Evolutionary conservation across 2,888 invertebrate species (phyloP).

Genomic region (Lasioglossum oenotherae): DNA sequence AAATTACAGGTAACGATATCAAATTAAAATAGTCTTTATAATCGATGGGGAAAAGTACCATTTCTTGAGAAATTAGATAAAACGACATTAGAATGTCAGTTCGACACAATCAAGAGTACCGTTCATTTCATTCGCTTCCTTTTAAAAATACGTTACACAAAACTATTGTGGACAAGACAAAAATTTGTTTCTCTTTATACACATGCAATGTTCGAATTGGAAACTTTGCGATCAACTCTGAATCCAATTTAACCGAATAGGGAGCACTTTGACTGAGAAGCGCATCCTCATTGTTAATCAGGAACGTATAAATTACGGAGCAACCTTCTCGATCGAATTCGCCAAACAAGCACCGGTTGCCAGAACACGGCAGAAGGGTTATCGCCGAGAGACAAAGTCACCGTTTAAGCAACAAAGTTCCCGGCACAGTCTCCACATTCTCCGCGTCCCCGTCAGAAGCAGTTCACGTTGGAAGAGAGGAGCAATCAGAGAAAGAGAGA

Average conservation of each 20-base stretch:
- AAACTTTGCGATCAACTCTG: neutral
- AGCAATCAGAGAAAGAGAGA: neutral
- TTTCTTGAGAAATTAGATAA: neutral
- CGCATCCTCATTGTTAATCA: neutral
- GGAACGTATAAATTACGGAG: conserved; percentile 1
- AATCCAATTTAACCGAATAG: neutral
- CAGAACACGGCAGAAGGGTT: neutral
- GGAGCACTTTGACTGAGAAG: neutral
- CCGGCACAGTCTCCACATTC: neutral
- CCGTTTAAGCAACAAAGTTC: conserved; percentile 10
- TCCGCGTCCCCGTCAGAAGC: neutral
- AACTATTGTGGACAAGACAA: neutral
- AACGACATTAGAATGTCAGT: neutral
- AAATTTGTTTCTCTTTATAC: neutral
- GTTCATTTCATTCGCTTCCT: no score
- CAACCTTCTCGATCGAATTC: neutral
- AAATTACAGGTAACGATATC: no score
- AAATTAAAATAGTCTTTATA: no score
- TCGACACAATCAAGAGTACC: no score
- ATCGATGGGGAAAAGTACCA: neutral
- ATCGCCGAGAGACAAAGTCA: neutral
- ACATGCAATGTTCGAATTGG: neutral
- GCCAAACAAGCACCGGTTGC: neutral
- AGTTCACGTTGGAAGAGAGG: neutral
- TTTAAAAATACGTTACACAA: neutral